Evolutionary conservation across 2,797 vertebrate species (phyloP), one percentile per base, ranked within the genome.

Genomic region (Tokudaia tokunoshimensis): DNA sequence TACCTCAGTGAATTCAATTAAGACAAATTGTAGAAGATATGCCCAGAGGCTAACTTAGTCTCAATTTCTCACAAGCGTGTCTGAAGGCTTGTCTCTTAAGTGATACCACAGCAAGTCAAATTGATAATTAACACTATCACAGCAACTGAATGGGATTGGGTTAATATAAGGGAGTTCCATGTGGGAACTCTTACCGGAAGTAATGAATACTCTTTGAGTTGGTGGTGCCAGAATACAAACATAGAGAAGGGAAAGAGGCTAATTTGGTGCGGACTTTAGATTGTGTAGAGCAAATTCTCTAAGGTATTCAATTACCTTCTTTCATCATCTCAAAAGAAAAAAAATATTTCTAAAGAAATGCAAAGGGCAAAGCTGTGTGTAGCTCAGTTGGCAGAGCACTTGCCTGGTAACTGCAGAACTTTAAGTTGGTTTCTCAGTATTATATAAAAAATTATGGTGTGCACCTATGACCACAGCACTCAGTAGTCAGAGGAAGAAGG

Each of bases 331-430:
- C 78, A 67, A 52, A 31, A 70, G 26, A 94, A 91, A 63, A 41
- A 89, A 96, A 86, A 50, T 65, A 57, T 78, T 82, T 79, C 31
- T 29, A 86, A 91, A 83, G 34, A 91, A 96, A 83, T 70, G 52
- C 44, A 70, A 82, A 96, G 31, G 47, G 50, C 13, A 52, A 82
- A 34, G 47, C 44, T 67, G 44, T 31, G 61, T 67, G 31, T 4
- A 50, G 63, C 44, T 67, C 63, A 70, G 44, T 14, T 70, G 44
- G 19, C 14, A 37, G 84, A 87, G 47, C 6, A 11, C 47, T 86
- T 52, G 65, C 47, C 63, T 67, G 31, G 13, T 15, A 4, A 4
- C 14, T 63, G 41, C 83, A 67, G 61, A 67, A 19, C 44, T n/a
- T 52, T 86, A 44, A 86, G 47, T 70, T 52, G 37, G 19, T 14